Base-by-base conservation (phyloP, 2,888 invertebrate genomes). In the Rhingia campestris region DNA sequence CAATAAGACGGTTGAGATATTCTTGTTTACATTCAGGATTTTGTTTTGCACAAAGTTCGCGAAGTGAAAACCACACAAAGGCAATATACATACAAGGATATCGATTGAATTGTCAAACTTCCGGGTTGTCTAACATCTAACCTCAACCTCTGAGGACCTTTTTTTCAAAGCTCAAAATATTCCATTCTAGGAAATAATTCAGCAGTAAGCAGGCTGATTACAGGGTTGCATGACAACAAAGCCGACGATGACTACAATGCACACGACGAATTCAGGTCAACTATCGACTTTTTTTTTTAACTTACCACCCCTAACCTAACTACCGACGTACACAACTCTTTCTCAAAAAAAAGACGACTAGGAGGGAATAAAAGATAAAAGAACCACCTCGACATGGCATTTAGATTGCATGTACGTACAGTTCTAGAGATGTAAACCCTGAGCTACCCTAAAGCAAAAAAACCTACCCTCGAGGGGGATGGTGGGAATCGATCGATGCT, bases 211-310 rank as follows among this genome's bases (percentile, higher is more conserved):
- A 63, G 66, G 72, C 67, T 80, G 74, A 80, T 77, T 67, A 77
- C 61, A 51, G 72, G 72, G 67, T 77, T 67, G 73, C 73, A 77
- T 77, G 81, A 73, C 81, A 77, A 73, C 81, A 45, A 76, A 63
- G 45, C 41, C 51, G 10, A 35, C 22, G 22, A 22, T 22, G 2
- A 22, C 30, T 12, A 61, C 51, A 59, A 61, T 73, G 33, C 35
- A 59, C 53, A 56, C 63, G 61, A 63, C 61, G 49, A 73, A 82
- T 82, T 63, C 67, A 77, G 77, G 81, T 82, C 81, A 77, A 82
- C 77, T 82, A 77, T 82, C 56, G 77, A 82, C 77, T 73, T 77
- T 81, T 72, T 64, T 53, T 9, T 12, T 35, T n/a, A 10, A 12
- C 41, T n/a, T 22, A 22, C 56, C 49, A 47, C 39, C 47, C 22